phyloP scores from a whole-genome alignment of 2,888 invertebrate species.

The Morinoia aosen region DNA sequence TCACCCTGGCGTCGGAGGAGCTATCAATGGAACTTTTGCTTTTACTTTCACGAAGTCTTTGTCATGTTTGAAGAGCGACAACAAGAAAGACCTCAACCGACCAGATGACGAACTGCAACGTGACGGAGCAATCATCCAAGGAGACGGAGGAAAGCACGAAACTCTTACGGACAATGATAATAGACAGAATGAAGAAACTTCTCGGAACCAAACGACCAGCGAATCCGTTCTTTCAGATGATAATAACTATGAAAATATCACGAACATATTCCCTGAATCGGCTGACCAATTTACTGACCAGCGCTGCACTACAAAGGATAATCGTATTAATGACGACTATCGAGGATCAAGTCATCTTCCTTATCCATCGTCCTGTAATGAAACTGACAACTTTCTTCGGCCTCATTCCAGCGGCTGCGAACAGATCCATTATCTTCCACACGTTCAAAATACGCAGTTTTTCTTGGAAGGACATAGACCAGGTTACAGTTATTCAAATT shows the following conservation, averaged over 20 bases:
- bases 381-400: background rate
- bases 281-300: background rate
- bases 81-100: background rate
- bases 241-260: slow-evolving; percentile 20
- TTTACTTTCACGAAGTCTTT: slow-evolving; percentile 62
- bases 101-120: background rate
- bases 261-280: slow-evolving; percentile 7
- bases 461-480: background rate
- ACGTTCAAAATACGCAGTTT: background rate
- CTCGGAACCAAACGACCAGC: slow-evolving; percentile 1
- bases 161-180: background rate
- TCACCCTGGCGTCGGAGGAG: background rate
- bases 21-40: slow-evolving; percentile 57
- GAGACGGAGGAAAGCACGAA: background rate
- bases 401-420: background rate
- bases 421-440: background rate
- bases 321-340: background rate
- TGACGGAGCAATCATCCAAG: background rate
- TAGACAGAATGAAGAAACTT: slow-evolving; percentile 14
- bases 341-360: background rate
- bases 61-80: slow-evolving; percentile 24
- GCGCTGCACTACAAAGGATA: background rate
- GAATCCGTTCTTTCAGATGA: slow-evolving; percentile 1
- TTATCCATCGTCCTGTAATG: background rate
- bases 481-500: background rate